Base-by-base conservation (phyloP, 35 echinoderm and acorn worm species). In the Chiridota heheva region DNA sequence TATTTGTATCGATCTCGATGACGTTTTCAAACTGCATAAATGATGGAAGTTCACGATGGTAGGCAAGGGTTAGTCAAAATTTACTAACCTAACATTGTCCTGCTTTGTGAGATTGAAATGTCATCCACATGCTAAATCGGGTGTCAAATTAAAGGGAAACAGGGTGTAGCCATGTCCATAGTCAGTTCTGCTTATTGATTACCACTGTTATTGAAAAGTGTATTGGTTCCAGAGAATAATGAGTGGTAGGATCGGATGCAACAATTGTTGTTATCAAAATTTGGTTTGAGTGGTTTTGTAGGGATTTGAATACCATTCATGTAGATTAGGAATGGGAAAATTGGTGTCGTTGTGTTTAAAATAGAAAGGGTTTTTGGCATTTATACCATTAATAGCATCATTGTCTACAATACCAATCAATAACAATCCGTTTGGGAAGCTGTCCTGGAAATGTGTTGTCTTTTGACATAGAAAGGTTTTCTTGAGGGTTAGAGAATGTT, bases 291-390 rank as follows among this genome's bases (percentile, higher is more conserved):
- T 10, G 74, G 47, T 60, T 60, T 78, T 55, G 36, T 56, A 29
- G 74, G 74, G 1, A 78, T 6, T 31, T 25, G 44, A 36, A 58
- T 55, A 39, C 62, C 62, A 41, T 87, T 64, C 10, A 79, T 48
- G 24, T 58, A 64, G 12, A 87, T 12, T 8, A 51, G 47, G 47
- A 12, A 16, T 4, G 34, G 12, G 15, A 78, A 1, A 40, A 49
- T 79, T 69, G 78, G 53, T 10, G 43, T 36, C 5, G 36, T 66
- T 32, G 31, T 87, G 59, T 87, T 83, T 61, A 36, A 83, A 83
- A 32, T 83, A 70, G 36, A 37, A 83, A 4, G 41, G 63, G 40
- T 70, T 87, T 40, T 87, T 79, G 1, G 7, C 34, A 26, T 67
- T 79, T 10, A 17, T 17, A 7, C 85, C 74, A 58, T 88, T 88